Evolutionary conservation across 2,113 vertebrate species (phyloP).

Genomic region (Otis tarda): DNA sequence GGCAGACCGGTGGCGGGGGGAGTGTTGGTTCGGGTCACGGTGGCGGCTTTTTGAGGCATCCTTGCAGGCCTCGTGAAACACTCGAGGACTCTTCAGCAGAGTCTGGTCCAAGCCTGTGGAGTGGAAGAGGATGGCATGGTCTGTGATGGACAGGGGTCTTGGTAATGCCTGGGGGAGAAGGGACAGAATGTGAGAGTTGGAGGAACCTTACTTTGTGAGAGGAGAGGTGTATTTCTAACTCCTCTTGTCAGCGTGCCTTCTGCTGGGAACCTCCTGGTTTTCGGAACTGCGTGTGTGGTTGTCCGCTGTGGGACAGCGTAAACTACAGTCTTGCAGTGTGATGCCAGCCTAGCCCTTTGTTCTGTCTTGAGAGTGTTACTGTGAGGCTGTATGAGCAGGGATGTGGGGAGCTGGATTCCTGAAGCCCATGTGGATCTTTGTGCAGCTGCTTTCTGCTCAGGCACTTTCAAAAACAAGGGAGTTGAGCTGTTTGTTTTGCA

Average conservation of each 20-base stretch:
- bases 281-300: not conserved
- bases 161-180: not conserved
- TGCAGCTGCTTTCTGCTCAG: not conserved
- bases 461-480: not conserved
- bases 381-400: not conserved
- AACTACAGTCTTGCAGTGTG: not conserved
- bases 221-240: fast-evolving
- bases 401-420: fast-evolving
- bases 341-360: fast-evolving
- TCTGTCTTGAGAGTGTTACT: not conserved
- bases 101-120: not conserved
- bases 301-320: not conserved
- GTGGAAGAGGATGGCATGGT: not conserved
- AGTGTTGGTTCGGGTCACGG: fast-evolving
- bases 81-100: fast-evolving
- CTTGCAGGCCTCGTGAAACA: not conserved
- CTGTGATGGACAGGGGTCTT: fast-evolving
- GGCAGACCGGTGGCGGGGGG: fast-evolving
- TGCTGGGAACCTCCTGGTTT: not conserved
- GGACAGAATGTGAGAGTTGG: not conserved
- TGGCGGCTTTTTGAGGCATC: fast-evolving
- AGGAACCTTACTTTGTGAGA: not conserved
- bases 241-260: fast-evolving
- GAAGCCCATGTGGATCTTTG: not conserved
- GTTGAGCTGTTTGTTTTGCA: not conserved